These are phyloP conservation scores for Vulpes vulpes DNA, from an alignment of 2,113 vertebrate genomes.

Conservation along the genomic window DNA sequence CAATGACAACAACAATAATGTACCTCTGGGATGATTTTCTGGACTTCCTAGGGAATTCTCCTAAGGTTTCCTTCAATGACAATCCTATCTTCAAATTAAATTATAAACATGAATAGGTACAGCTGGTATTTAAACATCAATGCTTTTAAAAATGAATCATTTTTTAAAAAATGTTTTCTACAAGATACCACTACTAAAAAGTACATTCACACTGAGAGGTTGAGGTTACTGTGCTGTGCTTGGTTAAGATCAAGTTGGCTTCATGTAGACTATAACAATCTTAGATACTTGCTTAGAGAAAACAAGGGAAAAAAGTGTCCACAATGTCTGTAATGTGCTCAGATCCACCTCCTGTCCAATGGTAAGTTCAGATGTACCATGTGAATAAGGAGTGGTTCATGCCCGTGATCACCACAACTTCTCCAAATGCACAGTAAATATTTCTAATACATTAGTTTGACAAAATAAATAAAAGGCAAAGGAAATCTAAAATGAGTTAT, in stretches of 20 bases:
- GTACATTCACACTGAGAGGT: background rate
- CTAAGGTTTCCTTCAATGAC: background rate
- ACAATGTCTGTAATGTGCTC: constrained; percentile 71
- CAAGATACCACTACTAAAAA: background rate
- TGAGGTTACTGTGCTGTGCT: background rate
- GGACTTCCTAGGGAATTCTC: background rate
- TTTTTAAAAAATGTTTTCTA: background rate
- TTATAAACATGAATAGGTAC: background rate
- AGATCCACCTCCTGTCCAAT: constrained; percentile 57
- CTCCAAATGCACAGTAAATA: constrained; percentile 78
- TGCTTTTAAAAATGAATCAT: background rate
- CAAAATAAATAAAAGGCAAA: constrained; percentile 68
- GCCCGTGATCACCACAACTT: constrained; percentile 42
- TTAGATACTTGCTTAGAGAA: background rate
- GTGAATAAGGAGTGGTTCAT: constrained; percentile 58
- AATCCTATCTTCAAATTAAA: background rate
- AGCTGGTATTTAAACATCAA: background rate
- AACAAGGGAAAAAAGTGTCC: constrained; percentile 65
- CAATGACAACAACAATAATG: background rate
- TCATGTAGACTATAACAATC: background rate
- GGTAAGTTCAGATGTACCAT: constrained; percentile 60
- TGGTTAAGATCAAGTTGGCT: background rate
- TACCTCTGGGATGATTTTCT: background rate
- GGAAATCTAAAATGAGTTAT: constrained; percentile 79
- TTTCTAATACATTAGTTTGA: constrained; percentile 63